phyloP scores from a whole-genome alignment of 1,140 invertebrate species.

The Cepaea nemoralis region DNA sequence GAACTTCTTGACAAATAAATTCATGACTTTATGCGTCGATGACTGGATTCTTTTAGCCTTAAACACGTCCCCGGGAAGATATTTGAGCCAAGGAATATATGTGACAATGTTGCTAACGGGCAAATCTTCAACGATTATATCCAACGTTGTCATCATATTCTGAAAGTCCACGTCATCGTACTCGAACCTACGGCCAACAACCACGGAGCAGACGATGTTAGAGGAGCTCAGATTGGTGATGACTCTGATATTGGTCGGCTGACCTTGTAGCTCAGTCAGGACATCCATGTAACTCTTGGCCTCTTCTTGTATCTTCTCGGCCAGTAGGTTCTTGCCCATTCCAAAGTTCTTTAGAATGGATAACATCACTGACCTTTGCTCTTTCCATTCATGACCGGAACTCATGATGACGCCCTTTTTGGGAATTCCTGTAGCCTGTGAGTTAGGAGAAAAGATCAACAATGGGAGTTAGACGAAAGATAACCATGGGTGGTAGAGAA shows the following conservation, averaged over 20 bases:
- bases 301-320: constrained; percentile 78
- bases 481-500: too few relatives aligned
- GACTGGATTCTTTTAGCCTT: constrained; percentile 23
- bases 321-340: constrained; percentile 79
- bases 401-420: not conserved
- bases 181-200: constrained; percentile 90
- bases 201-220: constrained; percentile 91
- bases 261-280: constrained; percentile 14
- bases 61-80: constrained; percentile 54
- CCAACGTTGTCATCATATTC: constrained; percentile 31
- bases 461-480: too few relatives aligned
- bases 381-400: not conserved
- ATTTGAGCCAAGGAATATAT: constrained; percentile 47
- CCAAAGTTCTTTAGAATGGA: constrained; percentile 83
- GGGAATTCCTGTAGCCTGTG: not conserved
- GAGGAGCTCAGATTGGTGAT: constrained; percentile 78
- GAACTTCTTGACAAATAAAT: not conserved
- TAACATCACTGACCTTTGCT: constrained; percentile 78
- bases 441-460: too few relatives aligned
- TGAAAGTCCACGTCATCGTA: constrained; percentile 65
- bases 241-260: constrained; percentile 18
- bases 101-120: constrained; percentile 27
- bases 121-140: constrained; percentile 15
- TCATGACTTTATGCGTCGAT: constrained; percentile 22
- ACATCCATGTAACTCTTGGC: constrained; percentile 43